A percentile compares a stretch with the other conserved stretches of the same genome.
Evolutionary conservation across 2,797 vertebrate species (phyloP).

Genomic region (Xiphophorus birchmanni): DNA sequence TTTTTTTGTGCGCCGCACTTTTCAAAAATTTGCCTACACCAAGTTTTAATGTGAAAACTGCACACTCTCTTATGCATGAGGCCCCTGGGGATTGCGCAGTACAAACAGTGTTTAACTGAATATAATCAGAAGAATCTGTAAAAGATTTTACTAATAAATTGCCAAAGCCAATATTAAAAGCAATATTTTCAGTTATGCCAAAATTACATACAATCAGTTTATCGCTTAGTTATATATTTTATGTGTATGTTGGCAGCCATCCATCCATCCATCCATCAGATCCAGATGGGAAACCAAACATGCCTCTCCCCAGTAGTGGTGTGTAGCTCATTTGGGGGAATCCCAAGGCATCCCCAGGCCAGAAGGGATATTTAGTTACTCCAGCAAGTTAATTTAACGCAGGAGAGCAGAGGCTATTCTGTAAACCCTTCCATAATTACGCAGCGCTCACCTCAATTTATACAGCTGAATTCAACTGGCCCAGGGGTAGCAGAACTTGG

Average conservation of each 20-base stretch:
- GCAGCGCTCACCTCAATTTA: neutral
- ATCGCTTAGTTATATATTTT: neutral
- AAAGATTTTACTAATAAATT: neutral
- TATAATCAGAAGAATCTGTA: neutral
- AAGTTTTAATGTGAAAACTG: too few relatives aligned
- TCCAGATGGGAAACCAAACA: neutral
- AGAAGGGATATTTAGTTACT: neutral
- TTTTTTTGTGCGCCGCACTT: too few relatives aligned
- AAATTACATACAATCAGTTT: neutral
- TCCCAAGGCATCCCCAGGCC: neutral
- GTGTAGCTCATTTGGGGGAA: neutral
- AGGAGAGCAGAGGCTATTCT: neutral
- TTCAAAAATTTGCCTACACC: too few relatives aligned
- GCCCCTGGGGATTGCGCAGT: neutral
- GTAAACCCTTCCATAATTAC: neutral
- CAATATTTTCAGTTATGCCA: neutral
- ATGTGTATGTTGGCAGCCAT: too few relatives aligned
- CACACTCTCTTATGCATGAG: too few relatives aligned
- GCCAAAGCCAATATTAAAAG: neutral
- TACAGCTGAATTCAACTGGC: neutral
- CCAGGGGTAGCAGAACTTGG: neutral
- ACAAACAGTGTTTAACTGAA: neutral
- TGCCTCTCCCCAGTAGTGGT: neutral
- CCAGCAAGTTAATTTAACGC: neutral
- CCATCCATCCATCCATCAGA: neutral